Evolutionary conservation across 2,797 vertebrate genomes (phyloP).

Genomic region (Chelidonichthys spinosus): DNA sequence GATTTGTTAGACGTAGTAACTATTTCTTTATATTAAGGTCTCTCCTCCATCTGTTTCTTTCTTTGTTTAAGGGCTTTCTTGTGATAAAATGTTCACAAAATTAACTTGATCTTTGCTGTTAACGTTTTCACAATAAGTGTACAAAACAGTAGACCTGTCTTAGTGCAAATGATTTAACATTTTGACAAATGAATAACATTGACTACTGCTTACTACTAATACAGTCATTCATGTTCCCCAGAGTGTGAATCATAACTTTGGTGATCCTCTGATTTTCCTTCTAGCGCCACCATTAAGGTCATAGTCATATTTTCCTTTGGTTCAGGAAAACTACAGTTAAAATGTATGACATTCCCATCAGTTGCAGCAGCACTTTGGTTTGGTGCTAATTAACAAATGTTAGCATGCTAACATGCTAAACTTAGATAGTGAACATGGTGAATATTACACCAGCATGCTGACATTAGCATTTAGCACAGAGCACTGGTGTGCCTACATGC

Average conservation of each 20-base stretch:
- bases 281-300: background rate
- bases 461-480: background rate
- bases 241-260: background rate
- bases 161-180: background rate
- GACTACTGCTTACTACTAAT: too few species aligned
- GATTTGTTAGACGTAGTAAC: background rate
- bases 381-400: background rate
- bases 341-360: background rate
- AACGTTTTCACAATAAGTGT: background rate
- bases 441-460: background rate
- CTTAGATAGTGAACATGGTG: background rate
- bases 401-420: background rate
- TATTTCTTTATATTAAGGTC: background rate
- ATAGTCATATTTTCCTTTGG: background rate
- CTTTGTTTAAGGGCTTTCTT: background rate
- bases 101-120: background rate
- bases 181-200: background rate
- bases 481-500: background rate
- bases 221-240: background rate
- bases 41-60: background rate
- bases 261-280: background rate
- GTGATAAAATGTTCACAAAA: background rate
- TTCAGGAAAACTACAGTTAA: background rate
- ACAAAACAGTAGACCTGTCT: background rate
- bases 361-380: background rate